These are phyloP conservation scores for Littorina saxatilis DNA, from an alignment of 1,140 invertebrate genomes.

Conservation along the genomic window DNA sequence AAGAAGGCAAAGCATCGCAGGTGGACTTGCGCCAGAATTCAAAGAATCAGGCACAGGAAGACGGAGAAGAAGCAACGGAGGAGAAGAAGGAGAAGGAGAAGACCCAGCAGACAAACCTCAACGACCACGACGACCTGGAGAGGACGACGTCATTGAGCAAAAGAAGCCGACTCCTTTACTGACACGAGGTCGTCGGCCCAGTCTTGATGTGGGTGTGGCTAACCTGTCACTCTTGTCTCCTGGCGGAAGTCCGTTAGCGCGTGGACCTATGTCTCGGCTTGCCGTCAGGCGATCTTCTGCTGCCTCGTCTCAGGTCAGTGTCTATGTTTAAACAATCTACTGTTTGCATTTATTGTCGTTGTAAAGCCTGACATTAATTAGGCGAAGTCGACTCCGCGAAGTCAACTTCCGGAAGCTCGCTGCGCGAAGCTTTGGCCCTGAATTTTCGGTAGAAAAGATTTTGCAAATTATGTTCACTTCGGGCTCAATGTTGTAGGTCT, in stretches of 20 bases:
- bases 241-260: neutral
- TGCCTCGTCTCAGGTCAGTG: constrained; percentile 8
- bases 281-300: neutral
- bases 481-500: too few species aligned
- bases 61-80: neutral
- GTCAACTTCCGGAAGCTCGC: too few species aligned
- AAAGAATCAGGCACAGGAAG: neutral
- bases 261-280: neutral
- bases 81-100: too few species aligned
- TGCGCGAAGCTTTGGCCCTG: too few species aligned
- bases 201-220: constrained; percentile 1
- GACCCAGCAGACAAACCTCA: neutral
- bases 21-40: too few species aligned
- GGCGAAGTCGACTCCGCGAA: too few species aligned
- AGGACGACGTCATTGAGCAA: neutral
- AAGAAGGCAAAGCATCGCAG: too few species aligned
- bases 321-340: too few species aligned
- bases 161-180: neutral
- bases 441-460: too few species aligned
- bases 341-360: too few species aligned
- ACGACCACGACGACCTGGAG: neutral
- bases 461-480: too few species aligned
- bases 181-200: neutral
- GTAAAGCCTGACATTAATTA: too few species aligned
- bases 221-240: neutral